Evolutionary conservation across 1,140 invertebrate species (phyloP), one percentile per base, ranked within the genome.

Genomic region (Cotesia vestalis): DNA sequence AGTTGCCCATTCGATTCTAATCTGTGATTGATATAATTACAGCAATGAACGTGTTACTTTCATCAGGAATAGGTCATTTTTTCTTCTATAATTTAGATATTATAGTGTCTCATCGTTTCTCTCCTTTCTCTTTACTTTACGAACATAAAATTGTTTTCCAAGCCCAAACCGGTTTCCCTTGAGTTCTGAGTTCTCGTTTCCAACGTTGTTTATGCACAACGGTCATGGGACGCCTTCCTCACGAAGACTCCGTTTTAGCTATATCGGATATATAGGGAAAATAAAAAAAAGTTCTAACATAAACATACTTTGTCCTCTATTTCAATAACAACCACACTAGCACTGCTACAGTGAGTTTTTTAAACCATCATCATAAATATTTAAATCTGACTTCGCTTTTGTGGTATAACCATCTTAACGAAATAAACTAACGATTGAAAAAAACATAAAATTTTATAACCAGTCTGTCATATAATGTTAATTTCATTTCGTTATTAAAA

Each of bases 131-230:
- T 75, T 71, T 81, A 74, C 76, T 75, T 67, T 80, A 77, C 78
- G 75, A 80, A 83, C 78, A 81, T 83, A 83, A 85, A 85, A 85
- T 86, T 83, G 79, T 85, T 84, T 85, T 84, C 78, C 81, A 82
- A 78, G 76, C 77, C 71, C 61, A 75, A 84, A 85, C 84, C 82
- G 84, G 84, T 85, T 84, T 63, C 38, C 35, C 77, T 66, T 63
- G 59, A 79, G 80, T 81, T 80, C 81, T 78, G 79, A 78, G 83
- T 80, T 84, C 81, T 84, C 80, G 83, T 84, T 82, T 84, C 79
- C 81, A 79, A 75, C 75, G 83, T 85, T 85, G 81, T 84, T 83
- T 85, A 82, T 62, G 60, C 81, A 76, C 74, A 76, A 20, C 80
- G 82, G 83, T 84, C 84, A 85, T 81, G 83, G 83, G 83, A 83